These are phyloP conservation scores for Salvator merianae DNA, from an alignment of 2,113 vertebrate species.

Conservation along the genomic window DNA sequence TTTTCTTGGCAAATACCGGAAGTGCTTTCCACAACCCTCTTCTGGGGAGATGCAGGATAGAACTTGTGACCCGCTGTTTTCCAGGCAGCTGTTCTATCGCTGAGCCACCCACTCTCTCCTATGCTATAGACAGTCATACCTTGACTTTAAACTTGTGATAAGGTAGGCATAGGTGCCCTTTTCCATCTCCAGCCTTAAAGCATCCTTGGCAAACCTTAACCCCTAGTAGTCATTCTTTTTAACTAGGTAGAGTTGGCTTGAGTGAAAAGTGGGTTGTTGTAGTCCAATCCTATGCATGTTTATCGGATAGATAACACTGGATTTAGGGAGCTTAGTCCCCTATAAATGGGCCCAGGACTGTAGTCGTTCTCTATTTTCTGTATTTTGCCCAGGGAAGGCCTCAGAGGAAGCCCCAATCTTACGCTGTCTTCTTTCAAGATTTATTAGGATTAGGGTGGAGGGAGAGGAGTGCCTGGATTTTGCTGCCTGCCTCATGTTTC, in stretches of 20 bases:
- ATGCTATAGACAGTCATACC: too few species aligned
- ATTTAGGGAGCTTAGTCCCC: background rate
- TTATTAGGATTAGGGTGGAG: slow-evolving; percentile 8
- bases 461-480: background rate
- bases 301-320: background rate
- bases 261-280: background rate
- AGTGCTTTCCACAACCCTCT: too few species aligned
- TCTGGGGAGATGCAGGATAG: too few species aligned
- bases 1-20: too few species aligned
- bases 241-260: background rate
- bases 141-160: too few species aligned
- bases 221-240: too few species aligned
- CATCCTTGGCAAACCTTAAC: too few species aligned
- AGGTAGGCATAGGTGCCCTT: too few species aligned
- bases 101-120: too few species aligned
- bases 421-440: slow-evolving; percentile 15
- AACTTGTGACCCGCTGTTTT: too few species aligned
- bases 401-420: slow-evolving; percentile 8
- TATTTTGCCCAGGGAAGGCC: background rate
- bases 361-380: background rate
- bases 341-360: background rate
- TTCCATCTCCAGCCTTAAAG: too few species aligned
- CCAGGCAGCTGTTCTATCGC: too few species aligned
- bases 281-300: background rate
- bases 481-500: background rate